Evolutionary conservation across 2,888 invertebrate genomes (phyloP), one percentile per base, ranked within the genome.

Genomic region (Serrognathus titanus): DNA sequence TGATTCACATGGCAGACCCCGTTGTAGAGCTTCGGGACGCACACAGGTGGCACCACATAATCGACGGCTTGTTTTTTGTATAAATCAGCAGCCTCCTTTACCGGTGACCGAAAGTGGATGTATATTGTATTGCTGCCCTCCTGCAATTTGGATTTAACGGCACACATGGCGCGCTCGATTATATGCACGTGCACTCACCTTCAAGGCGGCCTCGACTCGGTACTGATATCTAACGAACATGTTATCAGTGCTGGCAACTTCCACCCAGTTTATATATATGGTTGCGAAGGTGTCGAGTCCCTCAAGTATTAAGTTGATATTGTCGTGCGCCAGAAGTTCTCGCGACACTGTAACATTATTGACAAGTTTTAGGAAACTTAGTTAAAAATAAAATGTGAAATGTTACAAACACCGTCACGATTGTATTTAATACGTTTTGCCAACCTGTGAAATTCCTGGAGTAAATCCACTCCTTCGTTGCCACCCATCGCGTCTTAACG

Each of bases 1-100:
- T 93, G 89, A 78, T 99, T 97, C 3, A 86, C 89, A 71, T 97
- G 93, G 68, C 97, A 97, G 74, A 95, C 94, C 0, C 97, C 97
- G 57, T 91, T 82, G 69, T 93, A 93, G 1, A 79, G 79, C 0
- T 76, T 69, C 0, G 88, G 85, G 0, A 93, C 89, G 72, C 96
- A 96, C 9, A 80, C 79, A 0, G 94, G 94, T 0, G 91, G 90
- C 63, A 92, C 78, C 67, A 75, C 62, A 77, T 78, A 77, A n/a
- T 68, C 57, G 50, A 62, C 51, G 11, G 68, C 54, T 63, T 77
- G 75, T 55, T 70, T 59, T 12, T 64, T 58, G 51, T 67, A 71
- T 8, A 73, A 57, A 20, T 60, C 49, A 13, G 65, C 57, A 35
- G 73, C 71, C 46, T 60, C 63, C 52, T 64, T 60, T 4, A 76